Percentiles rank a stretch among this genome's conserved stretches.
Evolutionary conservation across 2,113 vertebrate genomes (phyloP).

Genomic region (Clarias macrocephalus): DNA sequence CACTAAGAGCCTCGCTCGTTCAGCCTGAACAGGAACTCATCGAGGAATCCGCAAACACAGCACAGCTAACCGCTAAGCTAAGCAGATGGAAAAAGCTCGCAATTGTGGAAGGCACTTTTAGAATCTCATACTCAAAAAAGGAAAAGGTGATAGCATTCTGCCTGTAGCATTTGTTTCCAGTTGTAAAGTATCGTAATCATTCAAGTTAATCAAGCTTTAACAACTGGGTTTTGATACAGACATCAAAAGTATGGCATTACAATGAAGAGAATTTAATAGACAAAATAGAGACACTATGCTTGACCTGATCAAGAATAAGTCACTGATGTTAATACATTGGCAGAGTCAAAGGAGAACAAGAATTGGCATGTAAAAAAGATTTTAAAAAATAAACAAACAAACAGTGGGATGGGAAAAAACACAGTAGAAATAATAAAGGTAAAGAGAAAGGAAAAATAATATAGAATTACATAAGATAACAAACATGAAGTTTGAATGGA

Average conservation of each 20-base stretch:
- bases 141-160: background rate
- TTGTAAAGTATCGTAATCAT: background rate
- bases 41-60: conserved; percentile 16
- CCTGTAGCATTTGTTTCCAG: background rate
- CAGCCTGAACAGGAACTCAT: conserved; percentile 13
- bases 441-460: background rate
- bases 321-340: background rate
- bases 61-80: conserved; percentile 15
- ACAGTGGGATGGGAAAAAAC: background rate
- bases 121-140: background rate
- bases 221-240: background rate
- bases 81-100: background rate
- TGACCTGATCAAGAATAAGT: background rate
- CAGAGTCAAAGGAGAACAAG: background rate
- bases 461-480: background rate
- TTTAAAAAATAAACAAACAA: background rate
- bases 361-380: background rate
- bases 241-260: background rate
- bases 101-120: background rate
- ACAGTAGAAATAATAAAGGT: background rate
- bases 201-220: background rate
- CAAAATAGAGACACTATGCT: background rate
- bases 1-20: conserved; percentile 6
- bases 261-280: background rate
- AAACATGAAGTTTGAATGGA: background rate